A percentile compares a stretch with the other conserved stretches of the same genome.
These are phyloP conservation scores for Myotis pilosus DNA, from an alignment of 2,797 vertebrate species.

Conservation along the genomic window DNA sequence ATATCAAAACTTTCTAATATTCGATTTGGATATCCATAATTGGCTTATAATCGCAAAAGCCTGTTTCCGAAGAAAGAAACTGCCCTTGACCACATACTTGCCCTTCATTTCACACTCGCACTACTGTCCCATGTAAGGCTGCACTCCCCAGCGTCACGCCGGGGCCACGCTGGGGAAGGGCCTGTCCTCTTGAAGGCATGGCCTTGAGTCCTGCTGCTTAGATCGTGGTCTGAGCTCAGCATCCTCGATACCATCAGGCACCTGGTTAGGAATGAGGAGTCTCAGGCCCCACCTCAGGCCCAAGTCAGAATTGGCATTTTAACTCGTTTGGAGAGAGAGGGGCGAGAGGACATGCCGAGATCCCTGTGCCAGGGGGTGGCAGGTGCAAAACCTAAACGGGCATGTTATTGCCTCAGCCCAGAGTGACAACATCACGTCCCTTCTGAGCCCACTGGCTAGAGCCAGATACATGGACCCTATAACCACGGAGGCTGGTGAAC, in stretches of 20 bases:
- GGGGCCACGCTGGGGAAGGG: not conserved
- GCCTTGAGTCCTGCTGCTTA: not conserved
- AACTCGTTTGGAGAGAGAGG: not conserved
- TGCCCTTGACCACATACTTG: too few relatives aligned
- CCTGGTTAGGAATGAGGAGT: not conserved
- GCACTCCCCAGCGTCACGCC: too few relatives aligned
- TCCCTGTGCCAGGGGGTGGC: rapidly evolving
- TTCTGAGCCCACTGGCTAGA: not conserved
- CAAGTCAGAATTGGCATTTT: not conserved
- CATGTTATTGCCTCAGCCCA: not conserved
- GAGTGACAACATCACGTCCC: not conserved
- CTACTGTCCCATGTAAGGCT: too few relatives aligned
- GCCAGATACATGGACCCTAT: not conserved
- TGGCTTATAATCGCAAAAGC: too few relatives aligned
- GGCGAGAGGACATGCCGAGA: not conserved
- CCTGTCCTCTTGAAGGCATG: not conserved
- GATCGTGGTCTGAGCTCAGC: not conserved
- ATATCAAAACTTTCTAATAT: too few relatives aligned
- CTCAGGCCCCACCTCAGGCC: not conserved
- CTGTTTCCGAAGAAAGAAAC: too few relatives aligned
- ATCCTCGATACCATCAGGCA: not conserved
- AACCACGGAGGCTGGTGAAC: not conserved
- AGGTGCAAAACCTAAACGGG: not conserved
- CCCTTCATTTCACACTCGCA: too few relatives aligned
- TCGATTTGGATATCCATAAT: too few relatives aligned